phyloP scores from a whole-genome alignment of 2,113 vertebrate genomes.

The Dasyprocta punctata region DNA sequence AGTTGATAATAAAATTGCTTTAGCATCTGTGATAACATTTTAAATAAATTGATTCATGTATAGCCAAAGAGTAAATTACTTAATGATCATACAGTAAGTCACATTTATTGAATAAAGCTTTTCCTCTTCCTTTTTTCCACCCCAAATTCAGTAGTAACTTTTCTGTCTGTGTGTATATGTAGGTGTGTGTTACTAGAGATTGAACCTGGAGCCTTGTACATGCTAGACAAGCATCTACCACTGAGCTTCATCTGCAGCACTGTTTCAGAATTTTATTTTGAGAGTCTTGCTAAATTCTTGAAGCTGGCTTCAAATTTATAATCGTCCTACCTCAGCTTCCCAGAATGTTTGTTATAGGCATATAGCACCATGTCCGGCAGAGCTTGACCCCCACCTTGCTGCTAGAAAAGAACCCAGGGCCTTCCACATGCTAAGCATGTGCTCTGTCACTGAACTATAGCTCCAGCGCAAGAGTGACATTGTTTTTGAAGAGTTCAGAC shows the following conservation, averaged over 20 bases:
- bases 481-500: neutral
- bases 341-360: neutral
- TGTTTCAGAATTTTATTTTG: neutral
- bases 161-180: neutral
- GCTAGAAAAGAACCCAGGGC: neutral
- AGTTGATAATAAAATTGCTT: neutral
- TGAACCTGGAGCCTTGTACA: neutral
- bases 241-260: neutral
- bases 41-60: neutral
- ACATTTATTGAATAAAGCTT: neutral
- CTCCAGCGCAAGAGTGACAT: neutral
- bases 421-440: neutral
- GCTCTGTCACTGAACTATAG: neutral
- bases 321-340: neutral
- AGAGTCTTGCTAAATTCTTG: neutral
- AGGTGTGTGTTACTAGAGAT: neutral
- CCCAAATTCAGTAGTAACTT: neutral
- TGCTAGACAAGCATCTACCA: neutral
- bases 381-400: neutral
- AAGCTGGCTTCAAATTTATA: neutral
- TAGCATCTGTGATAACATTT: conserved; percentile 23
- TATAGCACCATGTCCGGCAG: neutral
- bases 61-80: neutral
- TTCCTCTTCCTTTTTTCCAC: neutral
- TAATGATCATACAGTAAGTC: neutral